Conservation (phyloP, 1,140 invertebrate genomes). For the Drosophila obscura region DNA sequence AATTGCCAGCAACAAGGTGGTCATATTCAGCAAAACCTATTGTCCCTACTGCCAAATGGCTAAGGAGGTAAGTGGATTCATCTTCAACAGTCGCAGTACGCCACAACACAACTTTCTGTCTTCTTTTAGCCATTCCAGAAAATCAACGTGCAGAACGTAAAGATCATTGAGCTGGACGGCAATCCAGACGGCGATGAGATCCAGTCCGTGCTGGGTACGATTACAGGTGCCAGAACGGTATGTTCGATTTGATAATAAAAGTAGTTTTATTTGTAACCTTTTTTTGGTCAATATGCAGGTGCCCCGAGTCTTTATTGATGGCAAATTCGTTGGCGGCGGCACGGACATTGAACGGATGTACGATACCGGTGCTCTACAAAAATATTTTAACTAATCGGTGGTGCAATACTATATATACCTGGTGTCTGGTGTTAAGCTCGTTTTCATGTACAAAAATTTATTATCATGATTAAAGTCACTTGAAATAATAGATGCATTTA, state of each 20-base stretch:
- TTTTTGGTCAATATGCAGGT: slow-evolving; percentile 85
- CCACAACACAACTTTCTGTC: background rate
- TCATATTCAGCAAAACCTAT: slow-evolving; percentile 95
- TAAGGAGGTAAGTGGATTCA: slow-evolving; percentile 84
- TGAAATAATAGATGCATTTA: slow-evolving; percentile 23
- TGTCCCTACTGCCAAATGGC: slow-evolving; percentile 96
- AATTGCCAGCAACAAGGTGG: slow-evolving; percentile 89
- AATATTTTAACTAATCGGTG: slow-evolving; percentile 59
- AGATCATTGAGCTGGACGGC: slow-evolving; percentile 92
- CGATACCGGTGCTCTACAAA: slow-evolving; percentile 87
- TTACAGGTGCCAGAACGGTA: slow-evolving; percentile 94
- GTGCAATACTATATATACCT: background rate
- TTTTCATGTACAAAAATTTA: slow-evolving; percentile 25
- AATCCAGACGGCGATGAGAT: slow-evolving; percentile 90
- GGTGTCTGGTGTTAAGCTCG: background rate
- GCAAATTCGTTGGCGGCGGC: slow-evolving; percentile 95
- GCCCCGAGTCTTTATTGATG: slow-evolving; percentile 95
- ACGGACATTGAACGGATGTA: slow-evolving; percentile 91
- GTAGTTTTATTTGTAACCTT: background rate
- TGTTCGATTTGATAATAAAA: slow-evolving; percentile 68
- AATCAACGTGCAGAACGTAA: slow-evolving; percentile 88
- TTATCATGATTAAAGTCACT: slow-evolving; percentile 30
- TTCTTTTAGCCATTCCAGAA: slow-evolving; percentile 87
- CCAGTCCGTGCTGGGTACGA: slow-evolving; percentile 90
- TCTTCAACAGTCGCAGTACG: background rate